phyloP scores from a whole-genome alignment of 2,888 invertebrate genomes.

The Rotaria socialis region DNA sequence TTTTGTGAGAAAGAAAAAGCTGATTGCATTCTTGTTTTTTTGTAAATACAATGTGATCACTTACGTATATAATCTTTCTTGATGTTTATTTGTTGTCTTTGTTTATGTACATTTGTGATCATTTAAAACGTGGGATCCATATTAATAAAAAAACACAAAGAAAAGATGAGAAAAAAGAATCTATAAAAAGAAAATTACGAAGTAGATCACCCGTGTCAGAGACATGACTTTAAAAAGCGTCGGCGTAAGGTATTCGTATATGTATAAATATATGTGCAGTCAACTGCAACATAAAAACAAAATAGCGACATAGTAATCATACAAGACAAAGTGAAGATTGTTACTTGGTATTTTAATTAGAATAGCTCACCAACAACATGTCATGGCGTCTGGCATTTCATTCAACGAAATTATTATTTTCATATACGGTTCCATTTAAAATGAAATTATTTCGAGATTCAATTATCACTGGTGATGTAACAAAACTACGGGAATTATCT shows the following conservation, averaged over 20 bases:
- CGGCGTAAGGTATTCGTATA: neutral
- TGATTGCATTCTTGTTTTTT: neutral
- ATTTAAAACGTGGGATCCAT: neutral
- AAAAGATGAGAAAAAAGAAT: neutral
- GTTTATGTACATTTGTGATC: neutral
- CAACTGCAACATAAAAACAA: neutral
- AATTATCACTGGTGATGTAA: neutral
- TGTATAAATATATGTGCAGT: neutral
- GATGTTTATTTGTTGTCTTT: neutral
- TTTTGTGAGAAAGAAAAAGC: neutral
- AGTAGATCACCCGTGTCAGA: neutral
- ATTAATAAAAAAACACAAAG: neutral
- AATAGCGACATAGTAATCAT: neutral
- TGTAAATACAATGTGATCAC: neutral
- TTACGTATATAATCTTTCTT: neutral
- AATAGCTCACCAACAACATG: neutral
- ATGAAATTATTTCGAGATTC: neutral
- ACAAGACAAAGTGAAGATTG: neutral
- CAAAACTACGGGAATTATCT: neutral
- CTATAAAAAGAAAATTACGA: neutral
- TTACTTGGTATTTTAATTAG: neutral
- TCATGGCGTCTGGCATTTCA: conserved; percentile 8
- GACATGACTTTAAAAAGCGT: neutral
- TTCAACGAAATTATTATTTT: neutral
- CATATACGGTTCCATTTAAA: neutral